Evolutionary conservation across 2,888 invertebrate genomes (phyloP), one percentile per base, ranked within the genome.

Genomic region (Ferrisia virgata): DNA sequence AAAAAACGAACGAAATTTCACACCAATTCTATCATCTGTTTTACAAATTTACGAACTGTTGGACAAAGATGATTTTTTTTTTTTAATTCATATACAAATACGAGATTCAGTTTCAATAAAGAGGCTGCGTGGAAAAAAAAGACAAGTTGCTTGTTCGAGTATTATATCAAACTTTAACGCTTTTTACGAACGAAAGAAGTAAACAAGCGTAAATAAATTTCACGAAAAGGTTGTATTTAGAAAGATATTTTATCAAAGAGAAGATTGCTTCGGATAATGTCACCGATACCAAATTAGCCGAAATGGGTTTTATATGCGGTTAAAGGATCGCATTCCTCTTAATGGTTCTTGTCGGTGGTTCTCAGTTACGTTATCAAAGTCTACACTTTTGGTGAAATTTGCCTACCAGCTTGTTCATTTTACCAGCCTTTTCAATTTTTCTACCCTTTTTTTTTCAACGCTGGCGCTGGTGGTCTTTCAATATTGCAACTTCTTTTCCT

Each of bases 241-340:
- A 31, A 79, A 79, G 79, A 47, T 79, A 47, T 79, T 79, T 40
- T 79, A 79, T 79, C 79, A 79, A 79, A 79, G 79, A 31, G 79
- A 79, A 79, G 79, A 79, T 79, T 79, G 79, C 79, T 47, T 79
- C 79, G 79, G 47, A 79, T 79, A 79, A 79, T 43, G 79, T 79
- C 40, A 18, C 79, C 43, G 79, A 40, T 79, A 47, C 79, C 79
- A 79, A 79, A 79, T 79, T 79, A 79, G 47, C 79, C 79, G 47
- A 79, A 79, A 79, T 79, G 79, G 79, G 47, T 79, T 79, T 79
- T 79, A 79, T 79, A 47, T 31, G 79, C 28, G 79, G 79, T 33
- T 43, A 47, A 79, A 79, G 79, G 79, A 79, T 11, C 79, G 47
- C 43, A 40, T 79, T 79, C 47, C 40, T 79, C 25, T 39, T 79